Conservation (phyloP, 2,797 vertebrate species). For the Echeneis naucrates region DNA sequence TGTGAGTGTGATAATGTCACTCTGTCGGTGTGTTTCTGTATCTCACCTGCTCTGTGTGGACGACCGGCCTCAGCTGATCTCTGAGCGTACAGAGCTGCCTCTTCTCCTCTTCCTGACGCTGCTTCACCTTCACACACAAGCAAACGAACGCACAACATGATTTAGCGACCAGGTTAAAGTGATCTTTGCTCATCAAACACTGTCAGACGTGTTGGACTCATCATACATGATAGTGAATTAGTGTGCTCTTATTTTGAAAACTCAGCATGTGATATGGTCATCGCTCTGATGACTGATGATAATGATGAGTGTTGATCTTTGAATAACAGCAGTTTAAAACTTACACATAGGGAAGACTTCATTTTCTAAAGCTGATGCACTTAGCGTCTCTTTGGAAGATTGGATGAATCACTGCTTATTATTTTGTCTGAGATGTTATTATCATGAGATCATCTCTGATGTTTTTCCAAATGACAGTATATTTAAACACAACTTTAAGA, state of each 20-base stretch:
- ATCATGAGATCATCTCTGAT: no score
- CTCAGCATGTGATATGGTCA: no score
- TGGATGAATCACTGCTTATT: no score
- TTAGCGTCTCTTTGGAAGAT: no score
- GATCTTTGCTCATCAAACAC: neutral
- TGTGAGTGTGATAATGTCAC: neutral
- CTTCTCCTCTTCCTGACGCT: constrained; percentile 88
- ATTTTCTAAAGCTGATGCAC: no score
- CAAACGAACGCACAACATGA: no score
- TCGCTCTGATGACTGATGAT: neutral
- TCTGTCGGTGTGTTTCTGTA: neutral
- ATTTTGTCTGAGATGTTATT: no score
- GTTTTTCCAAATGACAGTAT: no score
- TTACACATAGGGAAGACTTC: no score
- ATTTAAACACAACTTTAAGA: no score
- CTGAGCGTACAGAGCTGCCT: constrained; percentile 83
- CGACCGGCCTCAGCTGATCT: constrained; percentile 82
- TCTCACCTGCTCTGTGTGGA: constrained; percentile 71
- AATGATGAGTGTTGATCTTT: no score
- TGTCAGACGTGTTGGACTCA: neutral
- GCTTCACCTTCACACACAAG: constrained; percentile 83
- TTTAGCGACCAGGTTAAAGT: neutral
- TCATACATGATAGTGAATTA: neutral
- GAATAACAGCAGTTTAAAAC: no score
- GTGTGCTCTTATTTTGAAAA: neutral